phyloP scores from a whole-genome alignment of 2,888 invertebrate species.

The Cephus spinipes region DNA sequence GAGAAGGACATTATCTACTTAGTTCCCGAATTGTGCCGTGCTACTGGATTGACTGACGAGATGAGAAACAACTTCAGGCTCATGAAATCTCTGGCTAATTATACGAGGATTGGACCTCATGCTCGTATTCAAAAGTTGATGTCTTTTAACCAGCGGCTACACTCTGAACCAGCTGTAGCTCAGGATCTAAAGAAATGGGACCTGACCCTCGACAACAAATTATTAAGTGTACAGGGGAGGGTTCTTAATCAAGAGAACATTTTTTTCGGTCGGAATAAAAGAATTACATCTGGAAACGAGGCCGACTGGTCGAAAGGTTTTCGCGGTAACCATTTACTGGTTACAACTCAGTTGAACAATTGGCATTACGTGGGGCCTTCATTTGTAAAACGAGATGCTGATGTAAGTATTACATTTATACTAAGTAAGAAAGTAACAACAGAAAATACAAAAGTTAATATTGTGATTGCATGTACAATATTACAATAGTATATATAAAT shows the following conservation, averaged over 20 bases:
- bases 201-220: constrained; percentile 73
- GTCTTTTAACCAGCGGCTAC: constrained; percentile 75
- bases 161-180: constrained; percentile 65
- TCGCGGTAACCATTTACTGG: too few species aligned
- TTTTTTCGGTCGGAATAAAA: constrained; percentile 65
- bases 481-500: too few species aligned
- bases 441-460: too few species aligned
- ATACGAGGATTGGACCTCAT: constrained; percentile 81
- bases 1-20: constrained; percentile 76
- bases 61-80: constrained; percentile 75
- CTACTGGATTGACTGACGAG: constrained; percentile 78
- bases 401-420: too few species aligned
- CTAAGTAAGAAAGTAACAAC: too few species aligned
- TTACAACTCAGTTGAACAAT: too few species aligned
- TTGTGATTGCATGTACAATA: too few species aligned
- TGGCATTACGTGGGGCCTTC: too few species aligned
- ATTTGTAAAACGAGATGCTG: too few species aligned
- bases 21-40: constrained; percentile 86
- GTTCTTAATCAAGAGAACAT: constrained; percentile 76
- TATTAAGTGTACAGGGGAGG: constrained; percentile 79
- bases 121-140: constrained; percentile 75
- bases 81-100: constrained; percentile 78
- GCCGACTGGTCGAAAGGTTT: constrained; percentile 80
- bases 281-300: constrained; percentile 65
- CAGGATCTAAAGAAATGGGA: constrained; percentile 79